phyloP scores from a whole-genome alignment of 2,113 vertebrate species.

The Vombatus ursinus region DNA sequence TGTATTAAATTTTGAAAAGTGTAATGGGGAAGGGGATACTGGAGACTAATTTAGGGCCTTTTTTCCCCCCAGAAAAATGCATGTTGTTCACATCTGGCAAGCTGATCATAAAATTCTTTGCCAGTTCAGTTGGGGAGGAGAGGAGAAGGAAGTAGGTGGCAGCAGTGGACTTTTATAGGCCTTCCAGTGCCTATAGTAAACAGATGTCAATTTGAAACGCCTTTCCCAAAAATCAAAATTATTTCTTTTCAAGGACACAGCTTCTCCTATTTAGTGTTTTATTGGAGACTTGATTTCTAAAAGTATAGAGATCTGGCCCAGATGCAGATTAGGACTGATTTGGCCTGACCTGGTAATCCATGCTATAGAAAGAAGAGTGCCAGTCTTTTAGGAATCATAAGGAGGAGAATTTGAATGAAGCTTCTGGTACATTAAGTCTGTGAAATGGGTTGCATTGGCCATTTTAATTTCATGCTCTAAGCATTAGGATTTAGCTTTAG shows the following conservation, averaged over 20 bases:
- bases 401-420: background rate
- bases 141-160: background rate
- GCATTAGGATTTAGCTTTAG: background rate
- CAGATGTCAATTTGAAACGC: background rate
- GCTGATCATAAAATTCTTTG: background rate
- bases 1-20: background rate
- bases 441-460: background rate
- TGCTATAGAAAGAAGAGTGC: background rate
- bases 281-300: conserved; percentile 37
- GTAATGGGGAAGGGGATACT: background rate
- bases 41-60: background rate
- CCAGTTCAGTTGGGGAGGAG: background rate
- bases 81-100: background rate
- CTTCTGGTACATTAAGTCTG: background rate
- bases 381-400: background rate
- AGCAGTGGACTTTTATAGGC: background rate
- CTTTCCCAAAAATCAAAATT: background rate
- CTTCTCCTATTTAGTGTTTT: background rate
- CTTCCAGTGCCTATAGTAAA: background rate
- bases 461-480: background rate
- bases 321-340: background rate
- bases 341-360: background rate
- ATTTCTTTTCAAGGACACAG: background rate
- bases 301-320: background rate
- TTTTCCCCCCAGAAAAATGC: background rate